phyloP scores from a whole-genome alignment of 2,113 vertebrate genomes.

The Physeter macrocephalus region DNA sequence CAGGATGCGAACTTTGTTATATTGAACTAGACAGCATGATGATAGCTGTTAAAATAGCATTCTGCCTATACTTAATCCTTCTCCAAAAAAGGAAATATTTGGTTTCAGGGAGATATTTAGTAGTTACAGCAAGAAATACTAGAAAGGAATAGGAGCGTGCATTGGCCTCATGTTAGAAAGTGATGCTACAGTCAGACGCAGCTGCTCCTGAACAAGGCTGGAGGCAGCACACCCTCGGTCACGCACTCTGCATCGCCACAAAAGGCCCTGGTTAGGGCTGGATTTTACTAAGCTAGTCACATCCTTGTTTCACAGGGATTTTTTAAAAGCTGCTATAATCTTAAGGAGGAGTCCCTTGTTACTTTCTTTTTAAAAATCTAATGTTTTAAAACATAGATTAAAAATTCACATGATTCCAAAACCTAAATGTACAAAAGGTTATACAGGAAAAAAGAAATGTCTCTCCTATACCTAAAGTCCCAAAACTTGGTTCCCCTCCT shows the following conservation, averaged over 20 bases:
- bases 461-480: neutral
- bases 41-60: constrained; percentile 8
- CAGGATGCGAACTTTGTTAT: neutral
- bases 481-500: neutral
- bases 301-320: neutral
- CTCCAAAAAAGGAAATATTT: constrained; percentile 56
- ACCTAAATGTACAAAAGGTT: neutral
- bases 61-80: neutral
- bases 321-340: neutral
- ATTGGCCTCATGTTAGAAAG: neutral
- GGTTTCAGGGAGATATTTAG: neutral
- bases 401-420: neutral
- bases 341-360: neutral
- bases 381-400: neutral
- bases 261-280: neutral
- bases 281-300: neutral
- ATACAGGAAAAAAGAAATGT: neutral
- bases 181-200: rapidly evolving
- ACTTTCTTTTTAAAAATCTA: neutral
- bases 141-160: neutral
- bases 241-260: neutral
- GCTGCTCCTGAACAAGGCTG: rapidly evolving
- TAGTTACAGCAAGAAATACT: neutral
- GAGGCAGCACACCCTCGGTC: neutral
- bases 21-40: neutral